Conservation (phyloP, 2,113 vertebrate species). For the Vicugna pacos region DNA sequence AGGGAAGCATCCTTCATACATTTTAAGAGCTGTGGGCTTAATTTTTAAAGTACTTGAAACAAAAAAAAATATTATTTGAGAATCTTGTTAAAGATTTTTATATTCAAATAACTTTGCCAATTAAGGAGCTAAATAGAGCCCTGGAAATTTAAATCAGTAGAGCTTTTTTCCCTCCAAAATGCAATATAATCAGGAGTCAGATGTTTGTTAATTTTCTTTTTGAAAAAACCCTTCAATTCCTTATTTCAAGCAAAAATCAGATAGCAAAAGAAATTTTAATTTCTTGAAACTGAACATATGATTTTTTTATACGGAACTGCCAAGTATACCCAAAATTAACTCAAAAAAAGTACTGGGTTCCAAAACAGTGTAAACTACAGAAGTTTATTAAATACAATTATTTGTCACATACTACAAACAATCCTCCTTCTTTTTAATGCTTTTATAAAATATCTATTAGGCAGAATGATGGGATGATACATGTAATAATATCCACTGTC, state of each 20-base stretch:
- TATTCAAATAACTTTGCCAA: conserved; percentile 15
- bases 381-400: not conserved
- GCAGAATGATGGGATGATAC: not conserved
- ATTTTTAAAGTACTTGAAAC: not conserved
- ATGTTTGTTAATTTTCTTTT: not conserved
- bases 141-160: not conserved
- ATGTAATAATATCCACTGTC: not conserved
- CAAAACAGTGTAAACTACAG: not conserved
- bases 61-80: not conserved
- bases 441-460: not conserved
- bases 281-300: not conserved
- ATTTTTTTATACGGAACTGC: not conserved
- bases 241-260: conserved; percentile 48
- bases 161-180: not conserved
- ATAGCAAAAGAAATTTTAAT: conserved; percentile 4
- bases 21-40: not conserved
- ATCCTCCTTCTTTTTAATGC: not conserved
- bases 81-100: conserved; percentile 24
- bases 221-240: conserved; percentile 1
- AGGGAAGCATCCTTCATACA: not conserved
- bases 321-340: not conserved
- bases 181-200: not conserved
- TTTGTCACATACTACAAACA: not conserved
- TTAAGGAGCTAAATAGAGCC: conserved; percentile 21
- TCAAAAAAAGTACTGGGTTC: not conserved